phyloP scores from a whole-genome alignment of 1,140 invertebrate genomes.

The Berghia stephanieae region DNA sequence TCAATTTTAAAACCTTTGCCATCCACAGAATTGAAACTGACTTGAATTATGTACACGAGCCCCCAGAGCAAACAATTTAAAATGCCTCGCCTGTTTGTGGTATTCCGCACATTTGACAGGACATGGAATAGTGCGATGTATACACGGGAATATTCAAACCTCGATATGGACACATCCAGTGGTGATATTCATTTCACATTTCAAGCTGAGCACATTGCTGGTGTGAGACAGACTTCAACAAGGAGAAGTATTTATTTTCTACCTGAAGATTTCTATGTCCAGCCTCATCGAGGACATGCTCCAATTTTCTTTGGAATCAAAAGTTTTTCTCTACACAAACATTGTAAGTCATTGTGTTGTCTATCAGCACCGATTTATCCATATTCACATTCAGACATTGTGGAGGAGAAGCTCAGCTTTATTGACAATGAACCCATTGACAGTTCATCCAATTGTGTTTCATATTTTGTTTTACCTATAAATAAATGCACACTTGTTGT shows the following conservation, averaged over 20 bases:
- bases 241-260: slow-evolving; percentile 14
- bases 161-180: slow-evolving; percentile 26
- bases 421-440: not conserved
- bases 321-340: slow-evolving; percentile 1
- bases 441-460: not conserved
- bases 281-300: too few species aligned
- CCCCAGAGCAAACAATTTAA: too few species aligned
- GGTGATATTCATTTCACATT: slow-evolving; percentile 22
- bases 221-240: not conserved
- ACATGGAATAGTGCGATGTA: slow-evolving; percentile 23
- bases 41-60: too few species aligned
- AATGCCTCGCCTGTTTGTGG: slow-evolving; percentile 29
- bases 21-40: too few species aligned
- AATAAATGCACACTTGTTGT: slow-evolving; percentile 28
- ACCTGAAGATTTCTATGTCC: slow-evolving; percentile 18
- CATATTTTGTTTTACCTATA: slow-evolving; percentile 32
- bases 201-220: slow-evolving; percentile 8
- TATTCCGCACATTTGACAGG: slow-evolving; percentile 28
- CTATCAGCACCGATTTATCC: not conserved
- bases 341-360: not conserved
- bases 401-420: slow-evolving; percentile 16
- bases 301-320: too few species aligned
- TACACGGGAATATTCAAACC: slow-evolving; percentile 16
- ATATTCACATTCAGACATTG: not conserved
- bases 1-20: too few species aligned